phyloP scores from a whole-genome alignment of 2,113 vertebrate genomes.

The Mastomys coucha region DNA sequence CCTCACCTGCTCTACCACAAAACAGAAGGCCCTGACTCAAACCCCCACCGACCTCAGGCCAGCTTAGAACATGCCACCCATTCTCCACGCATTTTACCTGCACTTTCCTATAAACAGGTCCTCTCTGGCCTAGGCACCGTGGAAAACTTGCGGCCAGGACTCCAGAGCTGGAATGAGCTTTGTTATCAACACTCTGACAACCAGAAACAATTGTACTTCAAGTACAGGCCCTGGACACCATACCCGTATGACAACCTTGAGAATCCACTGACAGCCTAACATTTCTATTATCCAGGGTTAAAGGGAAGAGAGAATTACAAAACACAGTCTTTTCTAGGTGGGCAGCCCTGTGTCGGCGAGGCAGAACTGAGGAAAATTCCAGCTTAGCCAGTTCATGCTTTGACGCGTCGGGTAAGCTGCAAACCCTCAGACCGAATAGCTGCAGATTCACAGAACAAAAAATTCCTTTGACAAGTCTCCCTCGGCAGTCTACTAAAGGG shows the following conservation, averaged over 20 bases:
- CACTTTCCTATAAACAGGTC: not conserved
- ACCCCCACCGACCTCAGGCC: accelerated
- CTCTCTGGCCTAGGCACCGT: not conserved
- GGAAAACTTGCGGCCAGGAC: not conserved
- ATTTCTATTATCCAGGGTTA: not conserved
- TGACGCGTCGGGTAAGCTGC: slow-evolving; percentile 26
- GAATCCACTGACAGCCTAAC: not conserved
- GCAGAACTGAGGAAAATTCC: slow-evolving; percentile 59
- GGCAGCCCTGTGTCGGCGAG: not conserved
- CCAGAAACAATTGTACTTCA: not conserved
- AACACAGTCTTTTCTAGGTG: not conserved
- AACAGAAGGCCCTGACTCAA: not conserved
- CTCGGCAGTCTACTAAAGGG: not conserved
- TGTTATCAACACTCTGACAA: not conserved
- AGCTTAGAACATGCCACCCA: not conserved
- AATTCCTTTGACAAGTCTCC: slow-evolving; percentile 51
- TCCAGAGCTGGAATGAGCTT: not conserved
- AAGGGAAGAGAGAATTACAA: not conserved
- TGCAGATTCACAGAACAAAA: slow-evolving; percentile 60
- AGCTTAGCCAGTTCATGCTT: slow-evolving; percentile 46
- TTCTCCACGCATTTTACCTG: not conserved
- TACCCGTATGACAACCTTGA: not conserved
- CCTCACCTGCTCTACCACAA: not conserved
- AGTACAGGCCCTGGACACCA: not conserved
- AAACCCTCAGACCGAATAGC: slow-evolving; percentile 26